Percentiles rank a stretch among this genome's conserved stretches.
Evolutionary conservation across 2,888 invertebrate species (phyloP).

Genomic region (Dryobotodes eremita): DNA sequence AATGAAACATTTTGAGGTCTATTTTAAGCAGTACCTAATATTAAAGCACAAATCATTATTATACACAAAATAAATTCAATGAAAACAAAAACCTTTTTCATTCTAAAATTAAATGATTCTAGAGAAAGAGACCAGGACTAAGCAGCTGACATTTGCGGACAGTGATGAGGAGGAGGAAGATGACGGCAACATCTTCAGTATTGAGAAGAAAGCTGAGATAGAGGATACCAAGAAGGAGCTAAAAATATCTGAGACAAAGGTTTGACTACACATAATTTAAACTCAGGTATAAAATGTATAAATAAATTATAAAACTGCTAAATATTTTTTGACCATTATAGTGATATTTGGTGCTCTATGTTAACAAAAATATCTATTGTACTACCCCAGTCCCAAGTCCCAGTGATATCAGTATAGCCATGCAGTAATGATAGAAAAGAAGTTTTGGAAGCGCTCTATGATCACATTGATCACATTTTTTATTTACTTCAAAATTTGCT

Average conservation of each 20-base stretch:
- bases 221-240: slow-evolving; percentile 61
- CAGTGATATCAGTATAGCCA: background rate
- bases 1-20: background rate
- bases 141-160: slow-evolving; percentile 85
- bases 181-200: slow-evolving; percentile 84
- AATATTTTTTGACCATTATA: background rate
- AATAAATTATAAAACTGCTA: background rate
- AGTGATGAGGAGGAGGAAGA: slow-evolving; percentile 81
- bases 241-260: slow-evolving; percentile 55
- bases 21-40: background rate
- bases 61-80: background rate
- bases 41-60: background rate
- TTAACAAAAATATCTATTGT: background rate
- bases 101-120: slow-evolving; percentile 48
- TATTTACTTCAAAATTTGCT: background rate
- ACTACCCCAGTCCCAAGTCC: background rate
- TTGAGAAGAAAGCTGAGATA: slow-evolving; percentile 85
- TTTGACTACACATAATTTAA: background rate
- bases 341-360: background rate
- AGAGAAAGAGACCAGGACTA: slow-evolving; percentile 79
- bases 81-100: background rate
- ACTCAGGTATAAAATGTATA: background rate
- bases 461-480: background rate
- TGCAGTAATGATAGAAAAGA: background rate
- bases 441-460: background rate